These are phyloP conservation scores for Lophura nycthemera DNA, from an alignment of 2,113 vertebrate species.

Conservation along the genomic window DNA sequence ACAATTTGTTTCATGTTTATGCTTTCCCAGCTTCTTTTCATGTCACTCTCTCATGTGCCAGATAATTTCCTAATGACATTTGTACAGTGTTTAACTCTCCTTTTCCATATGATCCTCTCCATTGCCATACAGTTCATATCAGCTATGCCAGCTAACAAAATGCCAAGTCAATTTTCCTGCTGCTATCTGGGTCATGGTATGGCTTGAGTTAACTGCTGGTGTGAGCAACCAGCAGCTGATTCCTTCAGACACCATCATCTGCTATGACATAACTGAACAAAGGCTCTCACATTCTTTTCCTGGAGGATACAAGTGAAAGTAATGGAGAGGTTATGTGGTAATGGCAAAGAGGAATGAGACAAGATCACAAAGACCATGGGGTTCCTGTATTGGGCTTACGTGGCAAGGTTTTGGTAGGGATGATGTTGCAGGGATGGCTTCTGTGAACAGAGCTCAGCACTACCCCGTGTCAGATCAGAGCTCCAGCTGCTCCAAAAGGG, in stretches of 20 bases:
- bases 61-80: not conserved
- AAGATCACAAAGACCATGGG: fast-evolving
- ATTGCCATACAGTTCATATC: not conserved
- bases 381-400: not conserved
- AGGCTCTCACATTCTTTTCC: not conserved
- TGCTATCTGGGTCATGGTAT: not conserved
- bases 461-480: not conserved
- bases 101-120: not conserved
- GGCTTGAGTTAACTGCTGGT: not conserved
- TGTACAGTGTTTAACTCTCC: not conserved
- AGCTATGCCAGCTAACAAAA: not conserved
- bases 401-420: not conserved
- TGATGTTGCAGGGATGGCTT: not conserved
- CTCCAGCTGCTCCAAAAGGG: not conserved
- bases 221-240: not conserved
- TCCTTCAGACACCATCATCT: not conserved
- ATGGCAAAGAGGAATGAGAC: not conserved
- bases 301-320: not conserved
- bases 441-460: not conserved
- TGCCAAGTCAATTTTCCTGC: not conserved
- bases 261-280: not conserved
- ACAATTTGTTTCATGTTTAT: not conserved
- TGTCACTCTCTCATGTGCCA: not conserved
- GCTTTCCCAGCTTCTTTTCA: not conserved
- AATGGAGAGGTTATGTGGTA: not conserved